These are phyloP conservation scores for Drosophila takahashii DNA, from an alignment of 1,140 invertebrate species.

Conservation along the genomic window DNA sequence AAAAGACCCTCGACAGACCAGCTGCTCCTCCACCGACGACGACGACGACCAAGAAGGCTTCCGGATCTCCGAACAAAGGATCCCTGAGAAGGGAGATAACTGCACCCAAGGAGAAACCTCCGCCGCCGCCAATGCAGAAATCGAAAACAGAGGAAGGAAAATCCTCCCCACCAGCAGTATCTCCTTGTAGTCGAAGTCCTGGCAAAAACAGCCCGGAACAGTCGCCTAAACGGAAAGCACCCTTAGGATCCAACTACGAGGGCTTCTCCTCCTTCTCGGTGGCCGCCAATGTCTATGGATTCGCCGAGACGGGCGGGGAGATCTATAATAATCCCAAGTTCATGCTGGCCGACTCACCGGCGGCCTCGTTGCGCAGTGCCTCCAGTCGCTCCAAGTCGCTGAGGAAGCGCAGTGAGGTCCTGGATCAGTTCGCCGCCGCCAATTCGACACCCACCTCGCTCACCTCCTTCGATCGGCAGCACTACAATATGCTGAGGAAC, in stretches of 20 bases:
- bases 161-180: not conserved
- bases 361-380: slow-evolving; percentile 61
- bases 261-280: slow-evolving; percentile 63
- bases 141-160: slow-evolving; percentile 1
- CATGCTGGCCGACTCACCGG: slow-evolving; percentile 73
- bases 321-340: slow-evolving; percentile 85
- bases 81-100: slow-evolving; percentile 55
- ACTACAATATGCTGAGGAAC: slow-evolving; percentile 83
- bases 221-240: slow-evolving; percentile 37
- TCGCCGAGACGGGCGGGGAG: slow-evolving; percentile 79
- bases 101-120: slow-evolving; percentile 69
- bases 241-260: slow-evolving; percentile 39
- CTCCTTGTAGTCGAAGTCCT: not conserved
- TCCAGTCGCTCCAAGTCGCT: slow-evolving; percentile 67
- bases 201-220: slow-evolving; percentile 25
- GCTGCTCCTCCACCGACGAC: not conserved
- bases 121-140: slow-evolving; percentile 62
- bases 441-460: slow-evolving; percentile 74
- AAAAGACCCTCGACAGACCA: slow-evolving; percentile 25
- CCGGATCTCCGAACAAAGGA: slow-evolving; percentile 41
- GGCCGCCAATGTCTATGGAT: slow-evolving; percentile 74
- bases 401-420: slow-evolving; percentile 63
- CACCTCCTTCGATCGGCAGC: slow-evolving; percentile 69
- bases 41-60: slow-evolving; percentile 25
- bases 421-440: slow-evolving; percentile 78